Base-by-base conservation (phyloP, 92 coral and sea anemone genomes). In the Parazoanthus darwini region DNA sequence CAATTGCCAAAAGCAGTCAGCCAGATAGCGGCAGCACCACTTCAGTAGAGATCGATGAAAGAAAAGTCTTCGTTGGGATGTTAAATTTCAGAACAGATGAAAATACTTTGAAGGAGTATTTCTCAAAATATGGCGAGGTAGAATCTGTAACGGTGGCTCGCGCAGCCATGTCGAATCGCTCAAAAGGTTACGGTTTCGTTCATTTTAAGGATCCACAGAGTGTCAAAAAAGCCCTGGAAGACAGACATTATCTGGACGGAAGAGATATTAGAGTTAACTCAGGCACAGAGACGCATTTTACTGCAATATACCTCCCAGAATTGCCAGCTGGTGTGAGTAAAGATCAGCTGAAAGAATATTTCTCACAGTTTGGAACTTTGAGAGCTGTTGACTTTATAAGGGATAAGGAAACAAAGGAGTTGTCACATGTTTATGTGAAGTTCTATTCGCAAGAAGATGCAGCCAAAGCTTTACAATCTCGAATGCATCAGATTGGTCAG, bases 141-240 rank as follows among this genome's bases (percentile, higher is more conserved):
- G 91, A 92, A 18, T 83, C 81, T 51, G 91, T 82, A 1, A 89
- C 87, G 5, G 42, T 92, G 22, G 89, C 86, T 6, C 91, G 89
- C 44, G 85, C 93, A 3, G 83, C 91, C 11, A 79, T 90, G 82
- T 37, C 87, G 35, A 92, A 86, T 2, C 87, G 83, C 85, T 90
- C 94, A 22, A 92, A 91, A 66, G 89, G 91, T 29, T 92, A 90
- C 82, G 94, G 94, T 6, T 92, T 92, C 72, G 93, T 92, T 48
- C 84, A 84, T 54, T 92, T 92, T 48, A 92, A 80, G 87, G 77
- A 87, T 51, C 79, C 86, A 44, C 58, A 65, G 70, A 84, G 88
- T n/a, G 88, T 89, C 58, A 48, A 72, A 23, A 90, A 88, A 63
- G 94, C 82, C 23, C 89, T 92, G 33, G 79, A 51, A 72, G 77